phyloP scores from a whole-genome alignment of 1,140 invertebrate genomes.

The Potamilus streckersoni region DNA sequence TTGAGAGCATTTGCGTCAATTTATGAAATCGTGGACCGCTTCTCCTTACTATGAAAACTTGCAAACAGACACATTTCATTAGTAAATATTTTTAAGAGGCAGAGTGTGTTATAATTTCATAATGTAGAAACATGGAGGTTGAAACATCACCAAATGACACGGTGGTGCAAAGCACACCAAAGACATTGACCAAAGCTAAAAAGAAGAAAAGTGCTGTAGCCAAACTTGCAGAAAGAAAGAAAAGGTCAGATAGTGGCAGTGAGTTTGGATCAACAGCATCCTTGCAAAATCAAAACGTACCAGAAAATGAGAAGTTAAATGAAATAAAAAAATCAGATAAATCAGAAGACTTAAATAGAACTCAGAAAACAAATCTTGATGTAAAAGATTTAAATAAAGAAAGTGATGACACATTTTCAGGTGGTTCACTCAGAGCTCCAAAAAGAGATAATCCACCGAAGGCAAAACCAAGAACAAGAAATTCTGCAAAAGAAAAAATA shows the following conservation, averaged over 20 bases:
- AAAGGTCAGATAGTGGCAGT: conserved; percentile 49
- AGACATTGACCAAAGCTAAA: neutral
- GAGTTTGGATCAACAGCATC: conserved; percentile 49
- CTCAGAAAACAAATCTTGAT: neutral
- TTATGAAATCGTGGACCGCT: no score
- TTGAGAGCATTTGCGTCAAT: no score
- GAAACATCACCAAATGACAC: no score
- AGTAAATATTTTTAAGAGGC: no score
- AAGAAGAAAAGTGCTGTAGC: conserved; percentile 58
- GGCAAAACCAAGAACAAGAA: neutral
- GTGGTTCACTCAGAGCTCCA: conserved; percentile 13
- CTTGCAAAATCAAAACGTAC: conserved; percentile 23
- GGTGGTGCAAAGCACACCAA: no score
- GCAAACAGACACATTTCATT: no score
- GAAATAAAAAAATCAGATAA: conserved; percentile 64
- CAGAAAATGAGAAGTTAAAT: conserved; percentile 8
- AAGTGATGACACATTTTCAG: conserved; percentile 2
- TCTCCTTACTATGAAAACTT: no score
- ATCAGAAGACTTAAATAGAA: conserved; percentile 33
- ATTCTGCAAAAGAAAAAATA: no score
- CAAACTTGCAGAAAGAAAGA: conserved; percentile 53
- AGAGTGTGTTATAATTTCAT: no score
- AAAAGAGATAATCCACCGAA: conserved; percentile 16
- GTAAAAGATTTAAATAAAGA: conserved; percentile 1
- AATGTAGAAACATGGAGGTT: no score